phyloP scores from a whole-genome alignment of 2,888 invertebrate species.

The Torymus aiolomorphi region DNA sequence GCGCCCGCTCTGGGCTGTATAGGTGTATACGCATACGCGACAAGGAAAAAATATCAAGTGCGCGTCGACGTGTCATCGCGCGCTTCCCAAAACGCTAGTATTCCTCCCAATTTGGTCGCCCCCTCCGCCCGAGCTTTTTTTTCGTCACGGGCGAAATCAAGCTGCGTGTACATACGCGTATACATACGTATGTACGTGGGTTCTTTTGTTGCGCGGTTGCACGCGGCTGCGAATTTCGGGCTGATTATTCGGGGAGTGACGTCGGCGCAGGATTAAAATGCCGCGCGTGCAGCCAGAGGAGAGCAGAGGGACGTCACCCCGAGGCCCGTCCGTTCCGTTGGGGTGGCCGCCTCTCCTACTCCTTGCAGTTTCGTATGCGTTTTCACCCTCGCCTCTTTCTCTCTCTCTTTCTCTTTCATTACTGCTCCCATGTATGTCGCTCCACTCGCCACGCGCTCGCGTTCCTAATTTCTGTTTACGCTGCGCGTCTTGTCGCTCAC shows the following conservation, averaged over 20 bases:
- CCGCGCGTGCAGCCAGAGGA: conserved; percentile 59
- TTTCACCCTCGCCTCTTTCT: conserved; percentile 17
- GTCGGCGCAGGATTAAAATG: conserved; percentile 73
- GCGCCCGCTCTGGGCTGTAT: neutral
- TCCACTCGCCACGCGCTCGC: neutral
- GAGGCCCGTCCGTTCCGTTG: conserved; percentile 55
- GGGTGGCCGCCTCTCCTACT: conserved; percentile 20
- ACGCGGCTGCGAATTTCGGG: conserved; percentile 71
- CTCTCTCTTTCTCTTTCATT: conserved; percentile 13
- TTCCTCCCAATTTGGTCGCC: neutral
- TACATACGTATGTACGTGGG: conserved; percentile 31
- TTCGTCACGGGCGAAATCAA: conserved; percentile 28
- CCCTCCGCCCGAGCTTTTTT: neutral
- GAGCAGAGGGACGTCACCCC: conserved; percentile 52
- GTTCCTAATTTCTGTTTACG: conserved; percentile 45
- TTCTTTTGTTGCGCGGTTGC: conserved; percentile 73
- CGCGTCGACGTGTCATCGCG: conserved; percentile 36
- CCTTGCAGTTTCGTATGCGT: conserved; percentile 1
- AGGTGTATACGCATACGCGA: neutral
- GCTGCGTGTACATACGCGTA: neutral
- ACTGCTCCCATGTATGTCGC: neutral
- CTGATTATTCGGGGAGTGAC: conserved; percentile 74
- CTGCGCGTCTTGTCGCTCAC: conserved; percentile 26
- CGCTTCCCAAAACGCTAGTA: neutral
- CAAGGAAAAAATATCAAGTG: conserved; percentile 60